These are phyloP conservation scores for Apoda limacodes DNA, from an alignment of 2,888 invertebrate species.

Conservation along the genomic window DNA sequence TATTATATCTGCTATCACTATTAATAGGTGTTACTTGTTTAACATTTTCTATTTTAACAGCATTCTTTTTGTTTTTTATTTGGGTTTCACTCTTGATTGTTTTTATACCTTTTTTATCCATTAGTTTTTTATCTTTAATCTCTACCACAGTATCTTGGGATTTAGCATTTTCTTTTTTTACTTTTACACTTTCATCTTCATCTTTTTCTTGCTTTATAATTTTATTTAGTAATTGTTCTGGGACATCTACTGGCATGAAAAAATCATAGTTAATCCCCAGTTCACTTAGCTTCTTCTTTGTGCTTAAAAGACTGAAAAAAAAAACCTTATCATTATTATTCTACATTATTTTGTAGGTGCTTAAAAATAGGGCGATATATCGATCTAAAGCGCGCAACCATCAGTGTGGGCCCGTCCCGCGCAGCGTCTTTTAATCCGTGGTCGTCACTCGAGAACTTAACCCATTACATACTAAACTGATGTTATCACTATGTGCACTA, in stretches of 20 bases:
- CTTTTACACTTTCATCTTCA: slow-evolving; percentile 16
- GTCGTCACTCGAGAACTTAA: no score
- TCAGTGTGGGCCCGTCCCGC: no score
- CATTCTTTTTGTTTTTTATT: slow-evolving; percentile 11
- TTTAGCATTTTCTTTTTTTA: slow-evolving; percentile 12
- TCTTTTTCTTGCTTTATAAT: slow-evolving; percentile 18
- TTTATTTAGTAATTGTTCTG: slow-evolving; percentile 31
- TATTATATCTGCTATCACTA: no score
- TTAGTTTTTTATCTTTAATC: slow-evolving; percentile 12
- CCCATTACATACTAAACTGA: no score
- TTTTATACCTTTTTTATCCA: slow-evolving; percentile 16
- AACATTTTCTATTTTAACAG: slow-evolving; percentile 5
- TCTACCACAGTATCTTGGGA: slow-evolving; percentile 8
- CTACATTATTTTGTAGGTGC: no score
- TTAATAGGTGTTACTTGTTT: no score
- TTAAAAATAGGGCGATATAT: no score
- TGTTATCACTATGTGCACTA: no score
- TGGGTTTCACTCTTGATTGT: slow-evolving; percentile 13
- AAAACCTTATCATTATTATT: slow-evolving; percentile 1
- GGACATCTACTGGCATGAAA: slow-evolving; percentile 60
- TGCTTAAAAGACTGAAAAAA: slow-evolving; percentile 49
- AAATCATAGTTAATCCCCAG: slow-evolving; percentile 66
- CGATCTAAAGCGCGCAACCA: no score
- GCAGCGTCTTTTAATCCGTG: no score
- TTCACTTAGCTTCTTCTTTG: slow-evolving; percentile 51